Percentiles rank a stretch among this genome's conserved stretches.
phyloP scores from a whole-genome alignment of 2,113 vertebrate genomes.

The Danionella cerebrum region DNA sequence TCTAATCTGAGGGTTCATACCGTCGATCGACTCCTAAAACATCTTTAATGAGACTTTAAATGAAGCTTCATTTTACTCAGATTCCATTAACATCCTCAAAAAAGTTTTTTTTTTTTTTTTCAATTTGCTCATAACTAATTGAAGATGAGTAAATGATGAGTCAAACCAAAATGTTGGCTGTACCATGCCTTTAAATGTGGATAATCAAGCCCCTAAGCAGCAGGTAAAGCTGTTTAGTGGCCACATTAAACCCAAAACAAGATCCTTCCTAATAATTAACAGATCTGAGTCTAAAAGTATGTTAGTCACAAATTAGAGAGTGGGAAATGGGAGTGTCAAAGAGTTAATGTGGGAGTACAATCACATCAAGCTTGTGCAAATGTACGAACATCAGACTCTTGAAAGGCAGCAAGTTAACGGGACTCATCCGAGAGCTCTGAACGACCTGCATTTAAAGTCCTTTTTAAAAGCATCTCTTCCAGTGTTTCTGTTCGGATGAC shows the following conservation, averaged over 20 bases:
- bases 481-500: neutral
- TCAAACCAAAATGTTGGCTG: no score
- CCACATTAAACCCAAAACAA: constrained; percentile 57
- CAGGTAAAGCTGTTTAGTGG: constrained; percentile 57
- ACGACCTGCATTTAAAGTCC: neutral
- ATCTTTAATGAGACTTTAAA: no score
- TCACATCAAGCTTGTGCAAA: neutral
- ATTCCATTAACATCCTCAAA: no score
- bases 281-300: constrained; percentile 36
- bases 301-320: constrained; percentile 27
- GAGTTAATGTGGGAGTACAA: neutral
- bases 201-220: constrained; percentile 50
- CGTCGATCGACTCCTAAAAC: no score
- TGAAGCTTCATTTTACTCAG: no score
- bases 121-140: no score
- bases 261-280: constrained; percentile 59
- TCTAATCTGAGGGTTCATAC: no score
- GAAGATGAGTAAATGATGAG: no score
- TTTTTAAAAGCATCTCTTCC: neutral
- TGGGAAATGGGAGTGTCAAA: constrained; percentile 4
- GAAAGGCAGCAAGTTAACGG: constrained; percentile 48
- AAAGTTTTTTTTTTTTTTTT: no score
- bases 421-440: neutral
- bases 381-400: constrained; percentile 23
- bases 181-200: no score